These are phyloP conservation scores for Prunella himalayana DNA, from an alignment of 2,113 vertebrate genomes.

Conservation along the genomic window DNA sequence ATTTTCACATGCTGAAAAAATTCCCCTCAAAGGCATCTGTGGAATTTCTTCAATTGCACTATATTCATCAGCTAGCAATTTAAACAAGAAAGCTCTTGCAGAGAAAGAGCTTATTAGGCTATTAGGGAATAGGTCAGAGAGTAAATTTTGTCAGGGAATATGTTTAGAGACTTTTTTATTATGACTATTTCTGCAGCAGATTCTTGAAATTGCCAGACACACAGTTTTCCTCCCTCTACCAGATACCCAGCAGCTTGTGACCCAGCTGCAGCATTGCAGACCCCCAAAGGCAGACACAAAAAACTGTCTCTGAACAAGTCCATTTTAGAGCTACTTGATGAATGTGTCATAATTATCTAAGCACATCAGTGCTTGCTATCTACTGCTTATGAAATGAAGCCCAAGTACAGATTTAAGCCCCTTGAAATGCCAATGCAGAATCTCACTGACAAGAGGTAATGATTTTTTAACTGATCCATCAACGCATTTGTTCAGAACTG, in stretches of 20 bases:
- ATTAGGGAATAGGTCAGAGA: background rate
- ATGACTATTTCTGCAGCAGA: background rate
- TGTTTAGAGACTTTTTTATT: background rate
- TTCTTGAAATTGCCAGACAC: background rate
- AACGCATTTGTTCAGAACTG: background rate
- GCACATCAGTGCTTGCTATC: background rate
- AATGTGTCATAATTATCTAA: background rate
- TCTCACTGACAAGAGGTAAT: background rate
- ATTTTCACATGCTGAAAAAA: background rate
- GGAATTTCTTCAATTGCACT: background rate
- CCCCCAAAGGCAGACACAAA: background rate
- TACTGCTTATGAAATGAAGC: background rate
- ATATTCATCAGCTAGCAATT: background rate
- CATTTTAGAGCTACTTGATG: background rate
- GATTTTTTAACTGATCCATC: background rate
- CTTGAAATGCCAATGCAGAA: background rate
- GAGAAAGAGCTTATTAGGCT: background rate
- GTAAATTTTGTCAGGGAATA: background rate
- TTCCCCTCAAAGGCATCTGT: background rate
- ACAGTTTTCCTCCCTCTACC: background rate
- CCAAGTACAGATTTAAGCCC: background rate
- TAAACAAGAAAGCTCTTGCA: background rate
- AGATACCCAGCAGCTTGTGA: background rate
- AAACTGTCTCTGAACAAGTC: background rate
- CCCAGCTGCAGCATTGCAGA: background rate